These are phyloP conservation scores for Tortricodes alternella DNA, from an alignment of 2,888 invertebrate genomes.

Conservation along the genomic window DNA sequence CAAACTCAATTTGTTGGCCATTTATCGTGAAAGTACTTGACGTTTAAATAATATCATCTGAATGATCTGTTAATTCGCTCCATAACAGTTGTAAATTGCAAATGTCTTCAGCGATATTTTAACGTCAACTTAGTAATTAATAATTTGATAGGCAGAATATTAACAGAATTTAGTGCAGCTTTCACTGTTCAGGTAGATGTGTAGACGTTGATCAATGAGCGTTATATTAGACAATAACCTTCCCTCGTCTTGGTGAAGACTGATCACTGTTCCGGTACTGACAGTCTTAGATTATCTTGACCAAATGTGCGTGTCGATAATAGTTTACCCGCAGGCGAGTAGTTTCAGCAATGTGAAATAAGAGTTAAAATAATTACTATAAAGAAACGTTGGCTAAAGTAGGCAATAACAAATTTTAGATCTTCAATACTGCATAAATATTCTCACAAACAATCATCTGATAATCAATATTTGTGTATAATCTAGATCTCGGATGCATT, in stretches of 20 bases:
- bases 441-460: slow-evolving; percentile 19
- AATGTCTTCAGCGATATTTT: slow-evolving; percentile 18
- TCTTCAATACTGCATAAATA: no score
- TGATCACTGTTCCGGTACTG: slow-evolving; percentile 56
- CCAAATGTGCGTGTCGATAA: slow-evolving; percentile 33
- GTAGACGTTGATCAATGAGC: slow-evolving; percentile 55
- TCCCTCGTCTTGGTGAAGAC: slow-evolving; percentile 39
- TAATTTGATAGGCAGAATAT: slow-evolving; percentile 26
- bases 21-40: slow-evolving; percentile 3
- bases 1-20: background rate
- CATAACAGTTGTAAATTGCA: slow-evolving; percentile 11
- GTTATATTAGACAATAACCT: slow-evolving; percentile 55
- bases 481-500: no score
- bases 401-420: background rate
- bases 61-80: slow-evolving; percentile 24
- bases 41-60: slow-evolving; percentile 1
- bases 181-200: slow-evolving; percentile 42
- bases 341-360: slow-evolving; percentile 5
- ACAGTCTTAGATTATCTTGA: slow-evolving; percentile 53
- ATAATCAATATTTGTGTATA: no score
- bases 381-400: background rate
- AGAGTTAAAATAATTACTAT: background rate
- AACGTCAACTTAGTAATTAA: slow-evolving; percentile 25
- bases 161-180: slow-evolving; percentile 46
- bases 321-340: slow-evolving; percentile 10